These are phyloP conservation scores for Andrena bucephala DNA, from an alignment of 2,888 invertebrate species.

Conservation along the genomic window DNA sequence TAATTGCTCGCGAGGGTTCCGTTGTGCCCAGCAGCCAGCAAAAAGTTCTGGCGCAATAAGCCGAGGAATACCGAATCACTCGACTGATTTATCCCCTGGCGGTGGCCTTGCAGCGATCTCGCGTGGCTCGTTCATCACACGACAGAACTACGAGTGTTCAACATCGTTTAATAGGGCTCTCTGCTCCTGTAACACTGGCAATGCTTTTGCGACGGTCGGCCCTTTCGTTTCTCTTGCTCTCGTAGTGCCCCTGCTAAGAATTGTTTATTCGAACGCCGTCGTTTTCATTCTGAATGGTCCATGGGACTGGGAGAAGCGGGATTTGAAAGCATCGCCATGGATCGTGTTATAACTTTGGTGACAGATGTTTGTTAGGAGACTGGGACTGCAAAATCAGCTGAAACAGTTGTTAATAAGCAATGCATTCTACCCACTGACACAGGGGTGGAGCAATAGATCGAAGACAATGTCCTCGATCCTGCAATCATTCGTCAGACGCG, in stretches of 20 bases:
- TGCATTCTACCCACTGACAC: no score
- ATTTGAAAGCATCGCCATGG: no score
- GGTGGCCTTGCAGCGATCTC: slow-evolving; percentile 21
- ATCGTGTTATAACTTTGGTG: no score
- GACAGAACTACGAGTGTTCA: slow-evolving; percentile 25
- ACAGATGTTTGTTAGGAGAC: no score
- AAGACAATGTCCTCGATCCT: background rate
- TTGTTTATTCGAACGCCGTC: background rate
- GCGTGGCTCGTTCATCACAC: slow-evolving; percentile 42
- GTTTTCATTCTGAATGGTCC: no score
- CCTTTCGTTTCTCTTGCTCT: background rate
- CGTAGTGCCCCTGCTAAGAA: background rate
- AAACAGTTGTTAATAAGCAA: no score
- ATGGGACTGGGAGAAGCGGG: no score
- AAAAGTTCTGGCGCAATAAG: slow-evolving; percentile 32
- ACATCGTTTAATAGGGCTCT: slow-evolving; percentile 11
- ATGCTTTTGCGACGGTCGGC: background rate
- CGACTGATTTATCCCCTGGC: slow-evolving; percentile 35
- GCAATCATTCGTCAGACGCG: background rate
- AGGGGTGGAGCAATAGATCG: background rate
- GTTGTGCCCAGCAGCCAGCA: background rate
- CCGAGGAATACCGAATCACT: slow-evolving; percentile 44
- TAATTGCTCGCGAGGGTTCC: slow-evolving; percentile 31
- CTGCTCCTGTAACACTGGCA: background rate
- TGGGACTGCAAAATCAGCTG: no score